Evolutionary conservation across 2,888 invertebrate species (phyloP).

Genomic region (Ceriagrion tenellum): DNA sequence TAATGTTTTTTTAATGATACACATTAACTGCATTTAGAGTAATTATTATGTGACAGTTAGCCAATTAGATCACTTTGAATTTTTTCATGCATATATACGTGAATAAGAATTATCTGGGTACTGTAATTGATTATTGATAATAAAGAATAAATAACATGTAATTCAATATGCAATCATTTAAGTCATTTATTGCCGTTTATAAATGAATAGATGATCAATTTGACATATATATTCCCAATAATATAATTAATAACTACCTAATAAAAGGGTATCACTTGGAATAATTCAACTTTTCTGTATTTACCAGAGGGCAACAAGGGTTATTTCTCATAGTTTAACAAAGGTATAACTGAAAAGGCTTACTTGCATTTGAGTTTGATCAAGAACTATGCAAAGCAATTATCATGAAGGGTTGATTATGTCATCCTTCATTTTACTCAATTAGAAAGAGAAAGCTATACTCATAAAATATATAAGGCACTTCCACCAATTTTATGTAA

Average conservation of each 20-base stretch:
- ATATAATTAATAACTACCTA: neutral
- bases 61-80: too few species aligned
- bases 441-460: neutral
- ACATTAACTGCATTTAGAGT: too few species aligned
- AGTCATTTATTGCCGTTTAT: neutral
- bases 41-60: too few species aligned
- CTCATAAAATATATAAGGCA: neutral
- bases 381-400: neutral
- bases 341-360: neutral
- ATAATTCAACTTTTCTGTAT: slow-evolving; percentile 51
- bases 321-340: neutral
- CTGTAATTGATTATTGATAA: neutral
- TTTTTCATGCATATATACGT: too few species aligned
- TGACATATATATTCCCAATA: neutral
- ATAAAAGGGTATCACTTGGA: slow-evolving; percentile 30
- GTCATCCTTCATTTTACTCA: neutral
- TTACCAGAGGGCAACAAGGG: slow-evolving; percentile 35
- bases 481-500: neutral
- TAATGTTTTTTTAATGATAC: too few species aligned
- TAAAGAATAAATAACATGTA: slow-evolving; percentile 48
- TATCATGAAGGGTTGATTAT: neutral
- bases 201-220: neutral
- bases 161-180: slow-evolving; percentile 1
- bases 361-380: neutral
- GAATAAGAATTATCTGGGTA: neutral